Base-by-base conservation (phyloP, 2,888 invertebrate genomes). In the Bombyx huttoni region DNA sequence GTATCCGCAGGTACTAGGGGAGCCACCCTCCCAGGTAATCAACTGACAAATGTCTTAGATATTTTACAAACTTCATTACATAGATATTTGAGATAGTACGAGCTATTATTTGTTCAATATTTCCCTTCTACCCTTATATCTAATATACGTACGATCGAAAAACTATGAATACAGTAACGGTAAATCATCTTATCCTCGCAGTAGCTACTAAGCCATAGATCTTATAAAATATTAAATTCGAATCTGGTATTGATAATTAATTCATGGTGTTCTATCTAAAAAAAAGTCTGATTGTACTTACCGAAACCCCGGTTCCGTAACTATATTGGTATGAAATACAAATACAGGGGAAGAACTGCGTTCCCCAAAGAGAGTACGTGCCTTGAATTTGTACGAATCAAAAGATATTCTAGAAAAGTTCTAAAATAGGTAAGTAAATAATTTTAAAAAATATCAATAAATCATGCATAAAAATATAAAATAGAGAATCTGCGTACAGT, bases 1-100 rank as follows among this genome's bases (percentile, higher is more conserved):
- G 40, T 10, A 40, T 82, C 78, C 40, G 50, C 52, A 51, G 47
- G 77, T 79, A 77, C 73, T 71, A 71, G 69, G 76, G 74, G 77
- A 65, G 68, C 68, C 60, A 56, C 78, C 83, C 75, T 58, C 75
- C 70, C 81, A 81, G 79, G 86, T 88, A 88, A 87, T 87, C 83
- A 83, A 77, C 84, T 86, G 85, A 87, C 83, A 86, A 87, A 87
- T 84, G 85, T 84, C 78, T 83, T 58, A 79, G 79, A 86, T 86
- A 83, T 85, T 85, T 82, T 76, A 80, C 81, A 74, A 75, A 84
- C 82, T 86, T 86, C 83, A 87, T 87, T 82, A 81, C 65, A 75
- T 67, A 73, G 73, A 75, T 78, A 66, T 65, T 69, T 58, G 60
- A 64, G 68, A 70, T 72, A 71, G 69, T 54, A 56, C 58, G 55